Percentiles rank a stretch among this genome's conserved stretches.
Evolutionary conservation across 1,140 invertebrate genomes (phyloP).

Genomic region (Chlorops oryzae): DNA sequence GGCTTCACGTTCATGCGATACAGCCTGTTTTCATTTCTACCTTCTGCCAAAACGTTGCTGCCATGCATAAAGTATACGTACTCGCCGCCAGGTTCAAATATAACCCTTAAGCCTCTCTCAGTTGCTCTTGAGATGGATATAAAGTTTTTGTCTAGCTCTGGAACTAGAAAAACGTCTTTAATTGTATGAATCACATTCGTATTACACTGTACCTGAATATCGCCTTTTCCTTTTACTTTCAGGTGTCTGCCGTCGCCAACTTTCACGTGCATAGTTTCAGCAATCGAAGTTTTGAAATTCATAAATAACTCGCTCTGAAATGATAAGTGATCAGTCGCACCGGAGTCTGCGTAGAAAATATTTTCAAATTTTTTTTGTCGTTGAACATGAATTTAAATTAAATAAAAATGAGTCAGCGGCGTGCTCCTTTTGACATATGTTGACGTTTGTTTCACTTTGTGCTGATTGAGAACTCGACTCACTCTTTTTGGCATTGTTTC

Average conservation of each 20-base stretch:
- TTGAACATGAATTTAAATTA: background rate
- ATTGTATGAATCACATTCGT: too few relatives aligned
- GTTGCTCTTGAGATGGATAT: constrained; percentile 26
- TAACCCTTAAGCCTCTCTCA: constrained; percentile 23
- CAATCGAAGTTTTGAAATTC: too few relatives aligned
- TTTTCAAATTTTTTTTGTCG: too few relatives aligned
- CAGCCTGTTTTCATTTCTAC: constrained; percentile 11
- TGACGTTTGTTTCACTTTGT: background rate
- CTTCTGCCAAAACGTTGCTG: constrained; percentile 11
- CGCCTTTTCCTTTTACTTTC: constrained; percentile 18
- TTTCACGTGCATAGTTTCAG: background rate
- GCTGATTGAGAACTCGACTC: background rate
- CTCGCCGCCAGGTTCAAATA: constrained; percentile 19
- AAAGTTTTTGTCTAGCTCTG: constrained; percentile 21
- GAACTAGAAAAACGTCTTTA: constrained; percentile 23
- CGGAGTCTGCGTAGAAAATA: too few relatives aligned
- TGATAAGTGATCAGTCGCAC: too few relatives aligned
- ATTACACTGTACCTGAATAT: constrained; percentile 14
- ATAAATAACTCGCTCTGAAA: too few relatives aligned
- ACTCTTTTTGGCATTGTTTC: background rate
- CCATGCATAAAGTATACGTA: constrained; percentile 10
- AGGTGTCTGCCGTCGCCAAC: constrained; percentile 10
- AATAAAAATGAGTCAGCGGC: background rate
- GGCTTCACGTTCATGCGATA: constrained; percentile 18
- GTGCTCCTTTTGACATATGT: background rate